Conservation (phyloP, 2,113 vertebrate genomes). For the Sturnus vulgaris region DNA sequence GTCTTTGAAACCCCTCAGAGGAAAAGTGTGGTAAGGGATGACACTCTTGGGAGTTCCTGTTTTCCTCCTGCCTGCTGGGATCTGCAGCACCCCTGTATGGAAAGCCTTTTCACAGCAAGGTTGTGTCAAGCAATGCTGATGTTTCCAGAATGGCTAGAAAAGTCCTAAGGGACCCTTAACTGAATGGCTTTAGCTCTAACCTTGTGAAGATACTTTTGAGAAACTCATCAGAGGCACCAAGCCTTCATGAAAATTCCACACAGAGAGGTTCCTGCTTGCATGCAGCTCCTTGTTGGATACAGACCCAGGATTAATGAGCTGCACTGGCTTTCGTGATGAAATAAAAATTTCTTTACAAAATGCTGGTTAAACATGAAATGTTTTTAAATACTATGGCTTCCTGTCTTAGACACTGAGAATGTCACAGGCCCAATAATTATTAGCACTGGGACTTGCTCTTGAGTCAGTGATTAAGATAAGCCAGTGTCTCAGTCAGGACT, state of each 20-base stretch:
- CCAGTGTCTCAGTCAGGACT: neutral
- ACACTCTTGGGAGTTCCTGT: neutral
- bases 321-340: neutral
- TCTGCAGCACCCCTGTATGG: neutral
- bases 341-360: neutral
- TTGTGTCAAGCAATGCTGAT: neutral
- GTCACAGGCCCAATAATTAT: neutral
- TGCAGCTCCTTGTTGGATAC: neutral
- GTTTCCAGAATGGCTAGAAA: neutral
- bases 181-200: neutral
- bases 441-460: neutral
- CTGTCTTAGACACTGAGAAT: neutral
- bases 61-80: neutral
- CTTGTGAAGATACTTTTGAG: neutral
- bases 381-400: neutral
- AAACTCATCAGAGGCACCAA: neutral
- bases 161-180: neutral
- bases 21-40: accelerated
- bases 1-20: neutral
- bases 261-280: neutral
- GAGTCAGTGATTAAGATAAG: neutral
- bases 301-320: neutral
- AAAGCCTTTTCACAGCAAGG: neutral
- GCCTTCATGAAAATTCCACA: neutral
- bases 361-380: neutral